These are phyloP conservation scores for Pheosia gnoma DNA, from an alignment of 2,888 invertebrate species.

Conservation along the genomic window DNA sequence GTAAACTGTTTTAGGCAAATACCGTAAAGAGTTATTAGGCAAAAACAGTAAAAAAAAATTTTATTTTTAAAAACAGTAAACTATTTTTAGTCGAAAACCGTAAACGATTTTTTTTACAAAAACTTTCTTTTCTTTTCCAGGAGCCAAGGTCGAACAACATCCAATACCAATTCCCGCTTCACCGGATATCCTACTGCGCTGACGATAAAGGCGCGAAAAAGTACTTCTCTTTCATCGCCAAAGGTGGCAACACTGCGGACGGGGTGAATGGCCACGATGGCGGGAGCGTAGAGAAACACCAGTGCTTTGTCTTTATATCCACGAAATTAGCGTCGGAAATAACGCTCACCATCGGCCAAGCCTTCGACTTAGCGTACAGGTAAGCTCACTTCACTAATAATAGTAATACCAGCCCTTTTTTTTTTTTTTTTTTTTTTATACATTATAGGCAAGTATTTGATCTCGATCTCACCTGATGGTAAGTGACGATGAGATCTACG, in stretches of 20 bases:
- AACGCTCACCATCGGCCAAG: slow-evolving; percentile 98
- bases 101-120: not conserved
- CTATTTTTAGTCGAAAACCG: too few species aligned
- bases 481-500: too few species aligned
- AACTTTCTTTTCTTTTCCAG: slow-evolving; percentile 63
- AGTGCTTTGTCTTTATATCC: slow-evolving; percentile 98
- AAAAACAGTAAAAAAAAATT: too few species aligned
- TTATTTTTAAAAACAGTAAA: too few species aligned
- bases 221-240: slow-evolving; percentile 98
- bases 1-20: too few species aligned
- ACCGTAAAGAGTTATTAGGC: too few species aligned
- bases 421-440: too few species aligned
- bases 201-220: slow-evolving; percentile 99
- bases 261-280: slow-evolving; percentile 78
- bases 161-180: slow-evolving; percentile 97
- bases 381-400: slow-evolving; percentile 40
- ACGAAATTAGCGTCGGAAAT: slow-evolving; percentile 99
- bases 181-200: slow-evolving; percentile 99
- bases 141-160: slow-evolving; percentile 91
- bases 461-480: too few species aligned
- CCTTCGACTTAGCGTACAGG: slow-evolving; percentile 98
- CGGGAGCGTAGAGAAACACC: slow-evolving; percentile 87
- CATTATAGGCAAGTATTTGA: too few species aligned
- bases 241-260: slow-evolving; percentile 77
- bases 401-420: too few species aligned